These are phyloP conservation scores for Stegostoma tigrinum DNA, from an alignment of 2,113 vertebrate species.

Conservation along the genomic window DNA sequence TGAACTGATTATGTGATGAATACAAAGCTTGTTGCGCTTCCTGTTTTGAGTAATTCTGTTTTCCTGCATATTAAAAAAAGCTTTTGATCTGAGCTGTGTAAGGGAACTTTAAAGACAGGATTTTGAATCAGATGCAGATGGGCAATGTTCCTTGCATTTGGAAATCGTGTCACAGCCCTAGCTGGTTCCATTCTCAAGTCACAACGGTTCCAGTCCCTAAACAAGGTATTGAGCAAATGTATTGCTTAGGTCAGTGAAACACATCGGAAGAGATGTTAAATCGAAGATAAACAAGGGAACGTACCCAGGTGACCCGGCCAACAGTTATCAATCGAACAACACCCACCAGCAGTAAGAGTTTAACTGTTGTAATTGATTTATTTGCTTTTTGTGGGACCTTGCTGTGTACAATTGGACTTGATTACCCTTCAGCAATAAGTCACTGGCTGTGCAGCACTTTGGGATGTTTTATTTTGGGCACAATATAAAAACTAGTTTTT, in stretches of 20 bases:
- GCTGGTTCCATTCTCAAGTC: neutral
- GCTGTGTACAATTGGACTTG: neutral
- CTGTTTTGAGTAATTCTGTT: slow-evolving; percentile 3
- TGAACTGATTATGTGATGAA: slow-evolving; percentile 11
- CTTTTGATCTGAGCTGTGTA: slow-evolving; percentile 1
- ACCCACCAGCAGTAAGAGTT: neutral
- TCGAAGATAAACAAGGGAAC: neutral
- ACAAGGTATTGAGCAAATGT: neutral
- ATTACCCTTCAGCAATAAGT: neutral
- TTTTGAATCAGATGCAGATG: neutral
- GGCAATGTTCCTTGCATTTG: no score
- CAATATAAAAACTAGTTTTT: neutral
- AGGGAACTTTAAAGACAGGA: neutral
- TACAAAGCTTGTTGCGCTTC: neutral
- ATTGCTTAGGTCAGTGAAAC: neutral
- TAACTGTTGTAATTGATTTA: neutral
- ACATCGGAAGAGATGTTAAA: neutral
- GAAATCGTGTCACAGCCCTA: neutral
- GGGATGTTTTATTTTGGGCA: neutral
- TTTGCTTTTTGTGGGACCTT: neutral
- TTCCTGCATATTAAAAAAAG: neutral
- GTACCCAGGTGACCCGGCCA: neutral
- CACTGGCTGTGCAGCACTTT: neutral
- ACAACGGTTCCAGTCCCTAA: neutral
- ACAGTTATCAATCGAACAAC: neutral